phyloP scores from a whole-genome alignment of 2,113 vertebrate genomes.

The Anoplopoma fimbria region DNA sequence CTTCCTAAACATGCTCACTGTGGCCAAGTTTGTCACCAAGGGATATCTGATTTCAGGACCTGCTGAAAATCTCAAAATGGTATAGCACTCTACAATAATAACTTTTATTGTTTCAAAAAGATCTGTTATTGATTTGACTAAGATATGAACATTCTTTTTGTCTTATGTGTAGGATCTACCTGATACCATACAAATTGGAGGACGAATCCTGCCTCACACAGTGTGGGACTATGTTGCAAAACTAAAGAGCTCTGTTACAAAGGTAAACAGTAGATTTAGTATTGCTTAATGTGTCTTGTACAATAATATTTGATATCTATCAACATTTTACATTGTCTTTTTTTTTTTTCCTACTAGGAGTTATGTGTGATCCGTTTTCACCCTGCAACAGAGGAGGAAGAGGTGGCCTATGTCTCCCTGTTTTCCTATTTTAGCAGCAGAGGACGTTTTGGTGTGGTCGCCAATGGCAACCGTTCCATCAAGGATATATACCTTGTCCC shows the following conservation, averaged over 20 bases:
- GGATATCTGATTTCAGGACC: slow-evolving; percentile 94
- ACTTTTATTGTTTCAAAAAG: not conserved
- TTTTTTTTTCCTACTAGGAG: slow-evolving; percentile 84
- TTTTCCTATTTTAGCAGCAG: slow-evolving; percentile 99
- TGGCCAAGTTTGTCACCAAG: slow-evolving; percentile 98
- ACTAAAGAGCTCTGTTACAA: slow-evolving; percentile 93
- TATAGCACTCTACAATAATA: slow-evolving; percentile 64
- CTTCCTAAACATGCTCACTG: slow-evolving; percentile 96
- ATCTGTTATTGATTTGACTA: not conserved
- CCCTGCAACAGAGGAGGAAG: slow-evolving; percentile 96
- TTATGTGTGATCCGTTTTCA: slow-evolving; percentile 97
- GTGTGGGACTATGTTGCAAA: slow-evolving; percentile 98
- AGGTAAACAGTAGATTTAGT: slow-evolving; percentile 83
- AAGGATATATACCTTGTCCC: slow-evolving; percentile 99
- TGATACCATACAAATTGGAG: slow-evolving; percentile 96
- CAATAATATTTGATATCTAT: not conserved
- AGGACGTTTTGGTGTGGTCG: slow-evolving; percentile 95
- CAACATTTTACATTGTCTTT: not conserved
- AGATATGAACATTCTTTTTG: not conserved
- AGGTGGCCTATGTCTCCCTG: slow-evolving; percentile 96
- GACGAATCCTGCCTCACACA: slow-evolving; percentile 94
- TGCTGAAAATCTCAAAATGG: slow-evolving; percentile 92
- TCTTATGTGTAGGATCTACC: slow-evolving; percentile 91
- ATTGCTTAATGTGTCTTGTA: not conserved
- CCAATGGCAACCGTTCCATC: slow-evolving; percentile 92